These are phyloP conservation scores for Catharus minimus DNA, from an alignment of 2,113 vertebrate species.

Conservation along the genomic window DNA sequence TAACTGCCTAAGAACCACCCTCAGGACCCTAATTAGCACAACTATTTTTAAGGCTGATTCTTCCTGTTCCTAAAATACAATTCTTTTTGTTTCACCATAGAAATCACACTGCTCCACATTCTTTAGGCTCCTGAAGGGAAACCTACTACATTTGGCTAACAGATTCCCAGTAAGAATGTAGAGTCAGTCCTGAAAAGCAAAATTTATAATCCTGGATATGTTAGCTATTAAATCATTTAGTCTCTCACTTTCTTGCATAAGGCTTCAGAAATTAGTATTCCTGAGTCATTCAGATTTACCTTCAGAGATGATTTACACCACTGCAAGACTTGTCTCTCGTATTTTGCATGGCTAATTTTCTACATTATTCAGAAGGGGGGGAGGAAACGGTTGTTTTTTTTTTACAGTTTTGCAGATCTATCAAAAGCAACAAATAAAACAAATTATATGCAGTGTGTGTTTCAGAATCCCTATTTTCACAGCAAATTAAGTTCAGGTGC, in stretches of 20 bases:
- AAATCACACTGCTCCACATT: neutral
- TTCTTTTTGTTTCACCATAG: neutral
- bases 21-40: neutral
- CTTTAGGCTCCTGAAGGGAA: neutral
- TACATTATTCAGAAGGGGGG: conserved; percentile 16
- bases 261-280: conserved; percentile 32
- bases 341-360: conserved; percentile 40
- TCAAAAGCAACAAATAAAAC: conserved; percentile 32
- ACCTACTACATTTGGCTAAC: neutral
- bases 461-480: conserved; percentile 33
- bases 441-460: neutral
- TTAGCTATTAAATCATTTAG: conserved; percentile 2
- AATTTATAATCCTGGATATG: neutral
- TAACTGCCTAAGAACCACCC: neutral
- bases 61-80: neutral
- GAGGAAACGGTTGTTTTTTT: conserved; percentile 12
- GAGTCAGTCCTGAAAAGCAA: neutral
- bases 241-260: neutral
- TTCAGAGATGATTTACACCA: neutral
- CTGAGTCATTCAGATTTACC: neutral
- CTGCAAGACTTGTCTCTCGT: neutral
- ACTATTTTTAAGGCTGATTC: conserved; percentile 3
- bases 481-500: conserved; percentile 49
- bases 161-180: neutral
- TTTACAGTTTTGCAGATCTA: conserved; percentile 22